Evolutionary conservation across 2,113 vertebrate species (phyloP).

Genomic region (Melospiza georgiana): DNA sequence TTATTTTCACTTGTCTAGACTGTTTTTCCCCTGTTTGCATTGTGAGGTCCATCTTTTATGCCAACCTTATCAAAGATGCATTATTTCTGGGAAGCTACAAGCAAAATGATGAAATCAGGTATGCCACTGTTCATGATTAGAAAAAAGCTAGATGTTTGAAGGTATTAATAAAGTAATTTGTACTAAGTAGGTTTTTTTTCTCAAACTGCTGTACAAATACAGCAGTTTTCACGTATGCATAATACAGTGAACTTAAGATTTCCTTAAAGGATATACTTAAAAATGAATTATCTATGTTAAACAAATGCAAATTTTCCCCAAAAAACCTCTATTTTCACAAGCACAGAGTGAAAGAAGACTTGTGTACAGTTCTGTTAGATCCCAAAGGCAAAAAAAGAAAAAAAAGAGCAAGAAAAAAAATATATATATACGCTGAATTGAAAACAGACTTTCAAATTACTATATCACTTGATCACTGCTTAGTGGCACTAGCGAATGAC

Average conservation of each 20-base stretch:
- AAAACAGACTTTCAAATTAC: slow-evolving; percentile 72
- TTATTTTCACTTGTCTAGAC: neutral
- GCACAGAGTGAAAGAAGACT: neutral
- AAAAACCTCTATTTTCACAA: neutral
- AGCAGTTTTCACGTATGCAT: neutral
- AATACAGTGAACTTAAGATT: neutral
- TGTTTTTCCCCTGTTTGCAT: neutral
- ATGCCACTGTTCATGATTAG: neutral
- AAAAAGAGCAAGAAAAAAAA: neutral
- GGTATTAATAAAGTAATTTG: neutral
- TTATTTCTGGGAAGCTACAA: neutral
- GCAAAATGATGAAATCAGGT: neutral
- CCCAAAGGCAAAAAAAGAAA: neutral
- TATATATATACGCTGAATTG: slow-evolving; percentile 27
- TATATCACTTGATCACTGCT: slow-evolving; percentile 72
- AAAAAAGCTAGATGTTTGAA: neutral
- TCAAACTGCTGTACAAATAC: neutral
- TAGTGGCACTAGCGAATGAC: slow-evolving; percentile 73
- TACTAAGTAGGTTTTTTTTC: neutral
- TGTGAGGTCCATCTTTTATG: neutral
- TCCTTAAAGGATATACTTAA: neutral
- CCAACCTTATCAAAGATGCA: neutral
- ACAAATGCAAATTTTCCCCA: neutral
- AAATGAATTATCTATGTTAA: neutral
- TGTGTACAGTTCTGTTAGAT: neutral